These are phyloP conservation scores for Todus mexicanus DNA, from an alignment of 2,797 vertebrate species.

Conservation along the genomic window DNA sequence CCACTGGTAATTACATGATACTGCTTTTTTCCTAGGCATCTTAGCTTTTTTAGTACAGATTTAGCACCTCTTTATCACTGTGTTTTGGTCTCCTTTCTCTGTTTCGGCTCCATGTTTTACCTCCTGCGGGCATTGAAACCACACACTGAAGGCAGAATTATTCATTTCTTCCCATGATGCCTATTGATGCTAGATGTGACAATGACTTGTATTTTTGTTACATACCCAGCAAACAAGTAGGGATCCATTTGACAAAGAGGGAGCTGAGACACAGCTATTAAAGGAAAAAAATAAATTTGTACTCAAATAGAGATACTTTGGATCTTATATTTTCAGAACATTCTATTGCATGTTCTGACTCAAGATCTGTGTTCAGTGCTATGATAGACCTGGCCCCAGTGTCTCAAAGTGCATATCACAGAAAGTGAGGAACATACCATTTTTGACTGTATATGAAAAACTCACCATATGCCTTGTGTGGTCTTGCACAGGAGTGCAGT, in stretches of 20 bases:
- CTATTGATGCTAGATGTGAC: not conserved
- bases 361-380: not conserved
- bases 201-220: not conserved
- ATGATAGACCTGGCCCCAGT: not conserved
- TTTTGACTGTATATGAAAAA: not conserved
- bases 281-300: not conserved
- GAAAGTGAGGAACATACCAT: not conserved
- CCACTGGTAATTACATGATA: not conserved
- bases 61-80: not conserved
- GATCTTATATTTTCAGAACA: not conserved
- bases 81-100: not conserved
- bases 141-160: not conserved
- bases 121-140: not conserved
- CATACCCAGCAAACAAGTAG: not conserved
- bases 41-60: not conserved
- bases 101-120: not conserved
- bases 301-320: not conserved
- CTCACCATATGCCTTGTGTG: not conserved
- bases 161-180: not conserved
- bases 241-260: not conserved
- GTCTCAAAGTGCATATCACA: not conserved
- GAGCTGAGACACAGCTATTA: not conserved
- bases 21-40: not conserved
- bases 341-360: not conserved
- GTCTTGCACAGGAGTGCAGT: not conserved